A percentile compares a stretch with the other conserved stretches of the same genome.
Evolutionary conservation across 2,797 vertebrate genomes (phyloP).

Genomic region (Macropus fuliginosus): DNA sequence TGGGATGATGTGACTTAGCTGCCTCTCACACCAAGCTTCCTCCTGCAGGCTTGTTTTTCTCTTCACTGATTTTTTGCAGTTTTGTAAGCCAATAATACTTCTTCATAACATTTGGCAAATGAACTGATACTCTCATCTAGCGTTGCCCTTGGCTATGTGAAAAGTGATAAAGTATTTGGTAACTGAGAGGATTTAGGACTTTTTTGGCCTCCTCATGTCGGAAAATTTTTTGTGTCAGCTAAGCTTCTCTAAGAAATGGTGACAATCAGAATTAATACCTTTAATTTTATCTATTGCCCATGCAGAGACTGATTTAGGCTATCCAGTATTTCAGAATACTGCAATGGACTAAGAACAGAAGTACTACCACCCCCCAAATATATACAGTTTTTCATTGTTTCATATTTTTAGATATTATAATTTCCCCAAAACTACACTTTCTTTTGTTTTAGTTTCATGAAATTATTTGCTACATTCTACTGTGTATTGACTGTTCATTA

Average conservation of each 20-base stretch:
- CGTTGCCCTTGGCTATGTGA: not conserved
- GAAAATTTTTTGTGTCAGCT: not conserved
- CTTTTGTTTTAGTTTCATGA: not conserved
- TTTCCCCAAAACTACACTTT: not conserved
- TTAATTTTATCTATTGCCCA: not conserved
- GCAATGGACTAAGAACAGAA: not conserved
- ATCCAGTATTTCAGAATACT: not conserved
- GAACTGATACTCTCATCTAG: not conserved
- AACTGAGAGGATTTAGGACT: not conserved
- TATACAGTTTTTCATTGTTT: not conserved
- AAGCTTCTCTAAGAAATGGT: not conserved
- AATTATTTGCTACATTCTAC: not conserved
- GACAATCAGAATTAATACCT: not conserved
- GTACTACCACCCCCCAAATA: not conserved
- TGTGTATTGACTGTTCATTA: not conserved
- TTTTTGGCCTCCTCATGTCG: not conserved
- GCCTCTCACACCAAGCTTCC: not conserved
- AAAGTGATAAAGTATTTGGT: not conserved
- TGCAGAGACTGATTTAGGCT: not conserved
- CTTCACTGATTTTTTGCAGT: slow-evolving; percentile 1
- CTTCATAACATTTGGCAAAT: slow-evolving; percentile 2
- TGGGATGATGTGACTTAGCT: not conserved
- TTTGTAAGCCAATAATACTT: not conserved
- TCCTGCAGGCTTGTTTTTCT: not conserved
- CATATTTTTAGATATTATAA: not conserved